Evolutionary conservation across 2,797 vertebrate species (phyloP), one percentile per base, ranked within the genome.

Genomic region (Salarias fasciatus): DNA sequence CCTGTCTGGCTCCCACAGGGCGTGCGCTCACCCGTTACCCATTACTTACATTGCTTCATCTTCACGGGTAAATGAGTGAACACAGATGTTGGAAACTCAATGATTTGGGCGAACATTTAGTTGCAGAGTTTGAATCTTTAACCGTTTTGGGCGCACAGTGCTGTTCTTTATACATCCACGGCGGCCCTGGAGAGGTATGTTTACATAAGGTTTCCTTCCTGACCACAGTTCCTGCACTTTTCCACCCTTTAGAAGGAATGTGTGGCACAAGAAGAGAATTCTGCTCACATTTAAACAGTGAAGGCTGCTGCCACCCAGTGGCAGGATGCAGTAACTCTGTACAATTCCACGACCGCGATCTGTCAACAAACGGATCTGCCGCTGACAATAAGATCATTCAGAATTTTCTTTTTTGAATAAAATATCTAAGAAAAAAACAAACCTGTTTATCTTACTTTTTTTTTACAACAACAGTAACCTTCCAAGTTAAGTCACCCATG

Each of bases 121-220:
- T 18, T 24, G 18, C 18, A 24, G 18, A 3, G 18, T 24, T 24
- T 24, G 18, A 18, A 24, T 24, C 2, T 24, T 24, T 2, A 24
- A 3, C 18, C 24, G 18, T 24, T 24, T 3, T 2, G 3, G 18
- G 18, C 18, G 18, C 18, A 24, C 43, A 52, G 6, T 15, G 24
- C 44, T 66, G 7, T 13, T 35, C 41, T 45, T 60, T 64, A 70
- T 68, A 49, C 42, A 6, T 12, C 44, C 33, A 57, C 30, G 46
- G 46, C 52, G 47, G 49, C 55, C 46, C 36, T 70, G 61, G 31
- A 70, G 78, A 86, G 71, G 77, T 78, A 78, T 67, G 76, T 88
- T 86, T 82, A 64, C 78, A 86, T 79, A 86, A 85, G 69, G 79
- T 85, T 85, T 76, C 69, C 88, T 89, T 91, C 86, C 89, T 87